phyloP scores from a whole-genome alignment of 2,888 invertebrate genomes.

The Leptinotarsa peninsularis region DNA sequence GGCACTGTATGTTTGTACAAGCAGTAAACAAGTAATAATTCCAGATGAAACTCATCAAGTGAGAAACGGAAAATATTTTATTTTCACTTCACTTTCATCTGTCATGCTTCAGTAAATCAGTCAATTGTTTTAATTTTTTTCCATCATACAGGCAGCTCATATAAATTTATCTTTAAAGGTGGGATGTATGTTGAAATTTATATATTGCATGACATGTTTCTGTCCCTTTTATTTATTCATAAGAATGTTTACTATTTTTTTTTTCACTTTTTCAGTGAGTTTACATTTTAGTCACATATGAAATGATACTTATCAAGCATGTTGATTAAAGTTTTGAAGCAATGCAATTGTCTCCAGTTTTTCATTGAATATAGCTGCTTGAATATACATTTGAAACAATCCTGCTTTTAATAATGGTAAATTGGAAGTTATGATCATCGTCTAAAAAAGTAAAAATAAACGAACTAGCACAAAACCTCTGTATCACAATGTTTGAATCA shows the following conservation, averaged over 20 bases:
- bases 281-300: constrained; percentile 4
- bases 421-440: no score
- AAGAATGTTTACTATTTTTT: constrained; percentile 21
- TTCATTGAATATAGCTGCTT: background rate
- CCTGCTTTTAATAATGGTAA: background rate
- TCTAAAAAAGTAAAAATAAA: no score
- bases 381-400: background rate
- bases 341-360: background rate
- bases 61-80: background rate
- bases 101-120: constrained; percentile 50
- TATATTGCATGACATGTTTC: constrained; percentile 51
- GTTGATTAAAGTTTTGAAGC: background rate
- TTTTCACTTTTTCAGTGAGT: constrained; percentile 18
- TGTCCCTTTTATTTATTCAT: constrained; percentile 26
- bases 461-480: no score
- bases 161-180: constrained; percentile 65
- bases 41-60: constrained; percentile 9
- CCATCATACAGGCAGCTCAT: constrained; percentile 64
- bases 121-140: constrained; percentile 61
- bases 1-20: background rate
- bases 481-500: no score
- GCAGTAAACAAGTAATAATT: background rate
- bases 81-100: background rate
- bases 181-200: constrained; percentile 54
- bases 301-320: constrained; percentile 13